phyloP scores from a whole-genome alignment of 2,113 vertebrate species.

The Anas platyrhynchos region DNA sequence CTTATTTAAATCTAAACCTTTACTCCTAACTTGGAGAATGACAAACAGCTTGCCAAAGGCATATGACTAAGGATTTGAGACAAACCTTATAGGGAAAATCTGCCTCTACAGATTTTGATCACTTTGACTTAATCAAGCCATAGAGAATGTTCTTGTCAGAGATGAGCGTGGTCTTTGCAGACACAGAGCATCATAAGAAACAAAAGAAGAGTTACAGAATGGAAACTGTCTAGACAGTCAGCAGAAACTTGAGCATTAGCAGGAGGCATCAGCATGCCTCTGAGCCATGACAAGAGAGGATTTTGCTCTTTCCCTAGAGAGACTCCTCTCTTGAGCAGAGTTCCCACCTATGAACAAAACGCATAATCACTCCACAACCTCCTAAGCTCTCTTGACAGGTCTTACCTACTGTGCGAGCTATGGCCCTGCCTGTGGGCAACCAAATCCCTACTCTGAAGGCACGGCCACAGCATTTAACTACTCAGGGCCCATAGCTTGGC shows the following conservation, averaged over 20 bases:
- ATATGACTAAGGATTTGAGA: neutral
- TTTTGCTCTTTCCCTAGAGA: neutral
- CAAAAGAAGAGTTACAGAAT: neutral
- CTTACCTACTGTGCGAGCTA: neutral
- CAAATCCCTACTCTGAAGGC: neutral
- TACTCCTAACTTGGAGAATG: neutral
- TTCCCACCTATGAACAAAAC: slow-evolving; percentile 6
- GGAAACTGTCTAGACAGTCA: slow-evolving; percentile 49
- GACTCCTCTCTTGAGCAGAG: neutral
- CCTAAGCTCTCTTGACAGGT: neutral
- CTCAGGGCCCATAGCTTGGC: fast-evolving
- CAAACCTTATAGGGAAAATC: slow-evolving; percentile 29
- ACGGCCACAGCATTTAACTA: neutral
- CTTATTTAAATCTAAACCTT: neutral
- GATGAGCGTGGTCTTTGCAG: neutral
- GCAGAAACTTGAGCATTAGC: slow-evolving; percentile 47
- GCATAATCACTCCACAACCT: neutral
- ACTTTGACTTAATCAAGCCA: slow-evolving; percentile 21
- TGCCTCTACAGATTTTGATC: slow-evolving; percentile 21
- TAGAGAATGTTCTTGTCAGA: neutral
- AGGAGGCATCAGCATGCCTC: slow-evolving; percentile 25
- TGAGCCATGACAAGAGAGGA: neutral
- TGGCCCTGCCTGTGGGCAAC: fast-evolving
- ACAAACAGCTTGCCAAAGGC: neutral
- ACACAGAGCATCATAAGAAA: neutral